Evolutionary conservation across 2,888 invertebrate species (phyloP), one percentile per base, ranked within the genome.

Genomic region (Torymus tubicola): DNA sequence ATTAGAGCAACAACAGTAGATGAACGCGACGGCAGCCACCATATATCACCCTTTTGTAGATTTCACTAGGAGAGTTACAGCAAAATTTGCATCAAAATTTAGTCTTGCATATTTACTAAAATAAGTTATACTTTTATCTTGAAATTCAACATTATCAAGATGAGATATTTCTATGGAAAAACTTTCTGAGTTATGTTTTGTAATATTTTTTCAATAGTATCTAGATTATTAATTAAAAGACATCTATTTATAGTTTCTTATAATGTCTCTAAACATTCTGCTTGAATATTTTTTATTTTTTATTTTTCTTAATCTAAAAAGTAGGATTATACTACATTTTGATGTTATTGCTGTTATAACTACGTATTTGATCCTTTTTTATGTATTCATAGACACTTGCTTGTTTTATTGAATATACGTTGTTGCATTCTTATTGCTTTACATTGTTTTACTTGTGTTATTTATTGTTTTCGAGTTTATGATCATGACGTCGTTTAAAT

Each of bases 351-450:
- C 42, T 42, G 42, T 42, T 42, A 42, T 42, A 42, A 42, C 42
- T 42, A 42, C 42, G 31, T 53, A 14, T 57, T 73, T 75, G 58
- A 57, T 75, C 69, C 18, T 64, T 72, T 79, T 81, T 61, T 50
- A 60, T 71, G 65, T 24, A 76, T 75, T 68, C 74, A 63, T 83
- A 69, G 71, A 63, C 78, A 81, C 71, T 53, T 69, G 71, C 76
- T 82, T 71, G 52, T 79, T 68, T 72, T 60, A 50, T 80, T 16
- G 12, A 73, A 61, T 24, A 72, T 16, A 64, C 14, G 18, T 72
- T 61, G 53, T 69, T 61, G 31, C 24, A 60, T 31, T 12, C 64
- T 57, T 73, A 31, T 72, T 21, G 21, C 50, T 70, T 69, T 42
- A 42, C 42, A 42, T 42, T 61, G 11, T 21, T 52, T 11, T 12